A percentile compares a stretch with the other conserved stretches of the same genome.
Conservation (phyloP, 2,888 invertebrate genomes). For the Diplolepis rosae region DNA sequence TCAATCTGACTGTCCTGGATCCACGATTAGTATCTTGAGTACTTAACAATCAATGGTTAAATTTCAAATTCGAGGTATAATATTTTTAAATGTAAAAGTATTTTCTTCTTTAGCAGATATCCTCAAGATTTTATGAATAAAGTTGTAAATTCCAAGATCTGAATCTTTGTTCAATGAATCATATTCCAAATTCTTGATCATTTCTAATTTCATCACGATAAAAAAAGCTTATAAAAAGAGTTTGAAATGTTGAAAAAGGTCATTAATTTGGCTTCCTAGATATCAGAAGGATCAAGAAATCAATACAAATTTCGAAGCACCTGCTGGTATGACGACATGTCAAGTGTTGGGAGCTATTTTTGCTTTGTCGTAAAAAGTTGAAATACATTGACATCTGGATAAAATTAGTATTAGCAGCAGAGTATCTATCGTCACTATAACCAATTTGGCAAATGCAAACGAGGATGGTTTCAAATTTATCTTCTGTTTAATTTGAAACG, state of each 20-base stretch:
- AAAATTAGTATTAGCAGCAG: slow-evolving; percentile 40
- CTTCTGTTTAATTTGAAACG: not conserved
- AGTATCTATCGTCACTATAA: slow-evolving; percentile 26
- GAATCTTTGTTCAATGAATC: no score
- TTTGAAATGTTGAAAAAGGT: not conserved
- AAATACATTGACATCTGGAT: slow-evolving; percentile 44
- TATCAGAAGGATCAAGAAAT: not conserved
- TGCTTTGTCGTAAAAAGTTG: slow-evolving; percentile 46
- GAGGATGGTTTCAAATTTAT: slow-evolving; percentile 6
- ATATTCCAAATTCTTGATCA: no score
- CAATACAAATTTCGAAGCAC: not conserved
- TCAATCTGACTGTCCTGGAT: slow-evolving; percentile 55
- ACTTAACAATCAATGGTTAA: slow-evolving; percentile 32
- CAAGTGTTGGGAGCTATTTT: slow-evolving; percentile 35
- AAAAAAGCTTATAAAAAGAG: not conserved
- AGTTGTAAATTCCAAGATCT: no score
- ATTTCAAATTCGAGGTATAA: not conserved
- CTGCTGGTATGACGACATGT: not conserved
- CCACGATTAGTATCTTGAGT: slow-evolving; percentile 3
- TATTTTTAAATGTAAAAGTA: not conserved
- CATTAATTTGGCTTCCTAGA: not conserved
- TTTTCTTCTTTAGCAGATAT: not conserved
- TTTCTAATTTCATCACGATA: no score
- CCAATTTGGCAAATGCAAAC: slow-evolving; percentile 16
- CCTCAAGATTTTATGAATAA: no score